These are phyloP conservation scores for Helleia helle DNA, from an alignment of 2,888 invertebrate species.

Conservation along the genomic window DNA sequence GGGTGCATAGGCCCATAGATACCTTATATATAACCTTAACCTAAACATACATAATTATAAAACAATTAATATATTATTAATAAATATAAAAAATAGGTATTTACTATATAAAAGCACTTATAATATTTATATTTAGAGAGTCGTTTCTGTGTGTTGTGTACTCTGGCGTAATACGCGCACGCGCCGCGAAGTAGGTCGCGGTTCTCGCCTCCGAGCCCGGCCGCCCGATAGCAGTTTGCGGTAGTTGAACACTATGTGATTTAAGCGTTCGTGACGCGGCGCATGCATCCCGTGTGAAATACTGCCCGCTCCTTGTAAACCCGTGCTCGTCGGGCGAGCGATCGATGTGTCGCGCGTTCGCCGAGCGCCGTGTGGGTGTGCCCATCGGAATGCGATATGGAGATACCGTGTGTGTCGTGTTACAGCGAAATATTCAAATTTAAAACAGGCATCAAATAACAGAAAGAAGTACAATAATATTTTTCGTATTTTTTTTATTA, in stretches of 20 bases:
- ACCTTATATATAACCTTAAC: too few species aligned
- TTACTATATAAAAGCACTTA: too few species aligned
- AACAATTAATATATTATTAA: too few species aligned
- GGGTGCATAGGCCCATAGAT: too few species aligned
- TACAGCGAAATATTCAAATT: too few species aligned
- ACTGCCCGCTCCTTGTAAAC: slow-evolving; percentile 12
- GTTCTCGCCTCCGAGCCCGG: slow-evolving; percentile 30
- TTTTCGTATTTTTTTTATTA: too few species aligned
- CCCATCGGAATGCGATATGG: slow-evolving; percentile 2
- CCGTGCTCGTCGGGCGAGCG: slow-evolving; percentile 9
- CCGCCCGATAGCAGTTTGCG: slow-evolving; percentile 20
- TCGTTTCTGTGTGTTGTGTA: slow-evolving; percentile 2
- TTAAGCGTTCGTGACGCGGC: slow-evolving; percentile 32
- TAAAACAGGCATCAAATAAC: too few species aligned
- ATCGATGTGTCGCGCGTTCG: slow-evolving; percentile 12
- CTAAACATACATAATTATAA: too few species aligned
- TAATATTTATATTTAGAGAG: too few species aligned
- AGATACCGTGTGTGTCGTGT: too few species aligned
- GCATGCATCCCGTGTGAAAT: slow-evolving; percentile 15
- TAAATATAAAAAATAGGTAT: too few species aligned
- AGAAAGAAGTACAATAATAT: too few species aligned
- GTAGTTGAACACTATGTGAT: slow-evolving; percentile 37
- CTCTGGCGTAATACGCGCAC: slow-evolving; percentile 30
- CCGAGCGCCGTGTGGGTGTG: slow-evolving; percentile 1
- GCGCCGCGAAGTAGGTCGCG: slow-evolving; percentile 39